phyloP scores from a whole-genome alignment of 2,888 invertebrate genomes.

The Melolontha melolontha region DNA sequence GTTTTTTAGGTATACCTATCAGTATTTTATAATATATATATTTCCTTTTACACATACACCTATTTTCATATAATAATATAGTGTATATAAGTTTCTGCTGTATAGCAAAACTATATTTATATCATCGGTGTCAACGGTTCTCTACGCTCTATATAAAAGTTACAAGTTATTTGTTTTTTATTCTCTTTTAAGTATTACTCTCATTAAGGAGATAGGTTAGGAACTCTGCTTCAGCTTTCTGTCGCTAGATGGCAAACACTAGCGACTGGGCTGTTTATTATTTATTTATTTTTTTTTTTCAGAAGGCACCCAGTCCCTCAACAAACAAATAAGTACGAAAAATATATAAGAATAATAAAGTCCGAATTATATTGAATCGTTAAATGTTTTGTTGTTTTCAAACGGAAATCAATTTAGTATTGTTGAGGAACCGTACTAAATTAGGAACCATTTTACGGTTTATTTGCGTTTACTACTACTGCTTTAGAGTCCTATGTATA shows the following conservation, averaged over 20 bases:
- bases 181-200: conserved; percentile 56
- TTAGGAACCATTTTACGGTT: conserved; percentile 65
- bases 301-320: conserved; percentile 68
- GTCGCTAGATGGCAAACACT: conserved; percentile 50
- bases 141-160: conserved; percentile 64
- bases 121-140: conserved; percentile 61
- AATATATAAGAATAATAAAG: conserved; percentile 28
- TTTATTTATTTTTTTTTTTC: conserved; percentile 55
- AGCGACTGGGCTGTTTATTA: conserved; percentile 56
- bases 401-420: conserved; percentile 53
- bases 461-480: conserved; percentile 63
- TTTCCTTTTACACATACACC: conserved; percentile 61
- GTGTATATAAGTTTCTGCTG: conserved; percentile 63
- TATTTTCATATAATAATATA: conserved; percentile 62
- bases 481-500: conserved; percentile 59
- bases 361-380: conserved; percentile 16
- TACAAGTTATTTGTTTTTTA: conserved; percentile 59
- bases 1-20: conserved; percentile 56
- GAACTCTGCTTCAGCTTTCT: conserved; percentile 64
- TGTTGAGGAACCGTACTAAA: conserved; percentile 65
- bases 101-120: conserved; percentile 64
- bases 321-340: conserved; percentile 59
- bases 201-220: conserved; percentile 64
- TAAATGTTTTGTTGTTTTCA: conserved; percentile 16
- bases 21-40: conserved; percentile 53